Evolutionary conservation across 2,888 invertebrate genomes (phyloP), one percentile per base, ranked within the genome.

Genomic region (Polia nebulosa): DNA sequence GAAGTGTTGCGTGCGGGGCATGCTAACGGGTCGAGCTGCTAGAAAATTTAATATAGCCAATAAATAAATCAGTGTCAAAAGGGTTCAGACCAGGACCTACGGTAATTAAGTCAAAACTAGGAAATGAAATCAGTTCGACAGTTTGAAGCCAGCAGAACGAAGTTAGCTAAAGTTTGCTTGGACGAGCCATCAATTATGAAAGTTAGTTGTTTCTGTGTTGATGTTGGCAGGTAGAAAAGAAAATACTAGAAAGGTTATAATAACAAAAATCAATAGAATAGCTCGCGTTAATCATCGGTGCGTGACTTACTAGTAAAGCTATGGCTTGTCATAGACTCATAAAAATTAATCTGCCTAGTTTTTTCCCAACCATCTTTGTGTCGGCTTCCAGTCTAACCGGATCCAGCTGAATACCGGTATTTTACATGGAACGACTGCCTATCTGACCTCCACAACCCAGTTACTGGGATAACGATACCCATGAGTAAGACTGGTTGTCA

Each of bases 1-100:
- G 74, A 64, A 72, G 66, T 72, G 78, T 83, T 86, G 89, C 90
- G 90, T 91, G 89, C 82, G 85, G 65, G 71, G 90, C 84, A 87
- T 91, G 78, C 82, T 82, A 88, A 86, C 72, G 65, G 63, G 56
- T 41, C 64, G 57, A 27, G 57, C 47, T 60, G 53, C 65, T 72
- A 67, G 73, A 72, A 80, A 77, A 81, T 80, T 81, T 75, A 71
- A 81, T 82, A 78, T 57, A 67, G 22, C 65, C 66, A 58, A 70
- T 79, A 79, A 70, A 76, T 80, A 79, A 78, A 81, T 80, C 71
- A 72, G 60, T 56, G 67, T 80, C 81, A 77, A 80, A 78, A 56
- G 68, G 62, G 67, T 52, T 64, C n/a, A 34, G 29, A 66, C 44
- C 15, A 22, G 57, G 20, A 66, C 22, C 61, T 56, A 22, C 51